Evolutionary conservation across 2,113 vertebrate genomes (phyloP).

Genomic region (Sphyrna mokarran): DNA sequence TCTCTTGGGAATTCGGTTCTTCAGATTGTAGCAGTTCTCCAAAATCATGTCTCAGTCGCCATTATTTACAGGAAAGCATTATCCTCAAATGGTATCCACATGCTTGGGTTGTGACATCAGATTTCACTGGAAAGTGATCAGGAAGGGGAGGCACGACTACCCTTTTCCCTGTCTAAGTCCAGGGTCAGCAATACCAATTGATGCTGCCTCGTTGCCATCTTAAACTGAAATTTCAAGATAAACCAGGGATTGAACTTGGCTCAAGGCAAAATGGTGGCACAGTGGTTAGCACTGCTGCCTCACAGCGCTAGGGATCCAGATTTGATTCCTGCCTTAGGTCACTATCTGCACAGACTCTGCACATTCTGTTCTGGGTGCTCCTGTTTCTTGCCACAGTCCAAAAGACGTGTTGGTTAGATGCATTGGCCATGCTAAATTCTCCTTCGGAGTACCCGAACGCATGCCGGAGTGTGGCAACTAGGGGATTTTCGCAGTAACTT

Average conservation of each 20-base stretch:
- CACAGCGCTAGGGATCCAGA: too few relatives aligned
- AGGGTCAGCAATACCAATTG: not conserved
- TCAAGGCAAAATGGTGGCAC: too few relatives aligned
- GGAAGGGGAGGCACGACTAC: not conserved
- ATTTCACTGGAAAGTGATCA: not conserved
- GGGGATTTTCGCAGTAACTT: too few relatives aligned
- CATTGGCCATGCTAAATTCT: too few relatives aligned
- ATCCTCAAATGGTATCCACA: not conserved
- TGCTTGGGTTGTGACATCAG: not conserved
- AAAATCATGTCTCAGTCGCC: not conserved
- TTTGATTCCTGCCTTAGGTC: too few relatives aligned
- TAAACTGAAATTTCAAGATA: not conserved
- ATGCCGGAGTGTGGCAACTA: too few relatives aligned
- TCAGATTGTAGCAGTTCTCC: not conserved
- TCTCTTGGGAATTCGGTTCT: not conserved
- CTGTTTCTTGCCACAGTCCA: too few relatives aligned
- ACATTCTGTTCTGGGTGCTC: too few relatives aligned
- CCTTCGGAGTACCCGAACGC: too few relatives aligned
- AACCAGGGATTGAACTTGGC: not conserved
- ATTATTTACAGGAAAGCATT: not conserved
- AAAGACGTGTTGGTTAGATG: too few relatives aligned
- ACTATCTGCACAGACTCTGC: too few relatives aligned
- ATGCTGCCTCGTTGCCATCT: not conserved
- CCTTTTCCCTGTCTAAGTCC: not conserved
- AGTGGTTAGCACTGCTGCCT: too few relatives aligned